phyloP scores from a whole-genome alignment of 2,797 vertebrate species.

The Ctenopoma multispine region DNA sequence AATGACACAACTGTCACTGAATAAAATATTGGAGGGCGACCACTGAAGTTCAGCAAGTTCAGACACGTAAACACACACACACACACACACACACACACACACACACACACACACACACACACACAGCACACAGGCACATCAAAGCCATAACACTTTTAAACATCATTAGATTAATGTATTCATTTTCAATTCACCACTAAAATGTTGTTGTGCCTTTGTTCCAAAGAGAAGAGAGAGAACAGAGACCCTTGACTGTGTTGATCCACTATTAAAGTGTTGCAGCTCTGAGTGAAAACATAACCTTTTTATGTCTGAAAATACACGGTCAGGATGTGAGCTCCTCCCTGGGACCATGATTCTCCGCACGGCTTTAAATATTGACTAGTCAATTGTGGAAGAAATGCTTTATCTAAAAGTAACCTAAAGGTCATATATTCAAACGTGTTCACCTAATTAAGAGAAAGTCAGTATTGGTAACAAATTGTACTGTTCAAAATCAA shows the following conservation, averaged over 20 bases:
- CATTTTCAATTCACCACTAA: neutral
- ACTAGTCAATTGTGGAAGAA: neutral
- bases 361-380: neutral
- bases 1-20: neutral
- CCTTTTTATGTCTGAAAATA: neutral
- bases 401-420: neutral
- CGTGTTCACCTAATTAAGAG: neutral
- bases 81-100: neutral
- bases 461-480: neutral
- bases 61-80: neutral
- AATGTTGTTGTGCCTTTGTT: neutral
- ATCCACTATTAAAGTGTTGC: constrained; percentile 14
- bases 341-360: neutral
- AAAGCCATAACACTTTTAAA: neutral
- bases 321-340: neutral
- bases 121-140: neutral
- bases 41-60: constrained; percentile 9
- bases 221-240: constrained; percentile 1
- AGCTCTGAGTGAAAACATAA: neutral
- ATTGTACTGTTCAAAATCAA: too few species aligned
- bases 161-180: constrained; percentile 30
- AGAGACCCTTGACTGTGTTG: constrained; percentile 15
- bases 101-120: neutral
- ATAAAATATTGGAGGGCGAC: neutral
- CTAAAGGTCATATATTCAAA: too few species aligned